phyloP scores from a whole-genome alignment of 2,113 vertebrate species.

The Sterrhoptilus dennistouni region DNA sequence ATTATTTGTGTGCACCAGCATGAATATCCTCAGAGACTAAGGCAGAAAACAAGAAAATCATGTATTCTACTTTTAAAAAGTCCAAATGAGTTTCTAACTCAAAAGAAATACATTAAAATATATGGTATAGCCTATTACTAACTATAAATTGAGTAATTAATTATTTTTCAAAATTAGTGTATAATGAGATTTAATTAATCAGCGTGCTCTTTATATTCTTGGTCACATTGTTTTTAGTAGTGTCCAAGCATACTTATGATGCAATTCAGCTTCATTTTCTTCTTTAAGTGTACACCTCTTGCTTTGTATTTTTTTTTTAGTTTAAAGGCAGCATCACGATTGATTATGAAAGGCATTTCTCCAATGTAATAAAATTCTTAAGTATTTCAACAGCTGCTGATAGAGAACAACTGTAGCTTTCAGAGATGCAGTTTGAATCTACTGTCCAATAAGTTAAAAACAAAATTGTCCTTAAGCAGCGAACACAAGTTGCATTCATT shows the following conservation, averaged over 20 bases:
- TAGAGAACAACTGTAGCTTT: neutral
- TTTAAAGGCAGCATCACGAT: neutral
- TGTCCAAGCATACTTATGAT: neutral
- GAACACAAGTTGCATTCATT: neutral
- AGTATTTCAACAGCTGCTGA: neutral
- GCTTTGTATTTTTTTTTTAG: neutral
- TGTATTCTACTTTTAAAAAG: neutral
- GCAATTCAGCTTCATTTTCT: neutral
- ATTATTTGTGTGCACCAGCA: neutral
- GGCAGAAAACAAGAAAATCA: neutral
- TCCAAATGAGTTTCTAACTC: neutral
- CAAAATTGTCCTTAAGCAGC: neutral
- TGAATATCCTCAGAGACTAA: neutral
- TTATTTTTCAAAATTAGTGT: neutral
- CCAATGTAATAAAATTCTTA: neutral
- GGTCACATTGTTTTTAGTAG: neutral
- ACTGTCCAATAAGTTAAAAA: neutral
- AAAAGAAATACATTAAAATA: neutral
- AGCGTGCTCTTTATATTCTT: neutral
- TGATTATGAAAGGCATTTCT: neutral
- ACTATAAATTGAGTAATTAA: neutral
- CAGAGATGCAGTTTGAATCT: neutral
- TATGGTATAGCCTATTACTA: neutral
- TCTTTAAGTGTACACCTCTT: neutral
- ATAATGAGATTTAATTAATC: neutral